phyloP scores from a whole-genome alignment of 2,797 vertebrate species.

The Benthosema pterotum region DNA sequence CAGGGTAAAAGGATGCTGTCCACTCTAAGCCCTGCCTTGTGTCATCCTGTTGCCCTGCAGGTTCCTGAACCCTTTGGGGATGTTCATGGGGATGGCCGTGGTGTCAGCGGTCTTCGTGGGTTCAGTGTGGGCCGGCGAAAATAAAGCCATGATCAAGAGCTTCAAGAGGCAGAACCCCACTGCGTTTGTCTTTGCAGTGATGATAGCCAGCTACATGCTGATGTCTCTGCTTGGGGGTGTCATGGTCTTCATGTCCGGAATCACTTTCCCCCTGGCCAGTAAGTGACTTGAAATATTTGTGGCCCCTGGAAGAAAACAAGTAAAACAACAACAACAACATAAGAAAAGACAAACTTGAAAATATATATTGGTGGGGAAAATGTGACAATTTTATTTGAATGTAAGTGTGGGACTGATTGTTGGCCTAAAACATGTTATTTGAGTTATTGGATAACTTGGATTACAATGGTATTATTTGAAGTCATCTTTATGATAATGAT shows the following conservation, averaged over 20 bases:
- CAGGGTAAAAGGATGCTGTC: neutral
- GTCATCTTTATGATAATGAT: neutral
- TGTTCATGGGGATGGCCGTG: slow-evolving; percentile 87
- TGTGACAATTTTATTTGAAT: too few species aligned
- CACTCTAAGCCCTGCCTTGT: neutral
- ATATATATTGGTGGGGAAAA: too few species aligned
- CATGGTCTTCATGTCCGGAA: slow-evolving; percentile 91
- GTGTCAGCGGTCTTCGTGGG: slow-evolving; percentile 86
- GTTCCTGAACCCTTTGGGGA: slow-evolving; percentile 89
- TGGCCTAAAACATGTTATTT: too few species aligned
- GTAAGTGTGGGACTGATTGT: too few species aligned
- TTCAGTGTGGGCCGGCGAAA: slow-evolving; percentile 88
- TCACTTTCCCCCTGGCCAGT: slow-evolving; percentile 91
- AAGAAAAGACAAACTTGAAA: too few species aligned
- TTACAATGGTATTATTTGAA: too few species aligned
- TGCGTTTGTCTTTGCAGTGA: slow-evolving; percentile 82
- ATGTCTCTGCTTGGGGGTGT: slow-evolving; percentile 92
- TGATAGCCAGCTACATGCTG: slow-evolving; percentile 89
- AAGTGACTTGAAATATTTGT: slow-evolving; percentile 67
- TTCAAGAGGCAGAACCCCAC: slow-evolving; percentile 90
- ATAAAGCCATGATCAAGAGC: slow-evolving; percentile 83
- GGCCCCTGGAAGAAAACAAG: neutral
- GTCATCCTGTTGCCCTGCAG: slow-evolving; percentile 67
- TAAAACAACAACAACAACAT: too few species aligned
- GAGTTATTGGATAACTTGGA: too few species aligned